Base-by-base conservation (phyloP, 2,113 vertebrate genomes). In the Theristicus caerulescens region DNA sequence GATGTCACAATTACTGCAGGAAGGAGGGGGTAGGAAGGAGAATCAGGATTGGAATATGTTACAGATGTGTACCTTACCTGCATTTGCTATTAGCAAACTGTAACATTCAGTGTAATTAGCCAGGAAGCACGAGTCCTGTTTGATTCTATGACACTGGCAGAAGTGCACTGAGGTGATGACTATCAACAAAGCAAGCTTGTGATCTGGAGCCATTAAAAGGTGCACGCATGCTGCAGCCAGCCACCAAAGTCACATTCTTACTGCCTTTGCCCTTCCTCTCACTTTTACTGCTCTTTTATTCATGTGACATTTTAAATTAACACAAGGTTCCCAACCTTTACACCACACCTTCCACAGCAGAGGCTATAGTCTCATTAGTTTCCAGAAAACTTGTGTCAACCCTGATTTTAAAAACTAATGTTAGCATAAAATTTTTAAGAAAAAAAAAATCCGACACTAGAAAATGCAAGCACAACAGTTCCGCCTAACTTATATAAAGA, bases 171-270 rank as follows among this genome's bases (percentile, higher is more conserved):
- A 87, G 67, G 89, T 70, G 65, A 80, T 73, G 74, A 76, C 66
- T 86, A 16, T 29, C 71, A 86, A 88, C 20, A 89, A 67, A 73
- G 34, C 1, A 1, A 73, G 46, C 74, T 66, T 85, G 83, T 87
- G 77, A 89, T 54, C 40, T 36, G 62, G 20, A 90, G 58, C 38
- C 6, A 54, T 57, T 88, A 73, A 82, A 82, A 88, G 83, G 82
- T 47, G 49, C 0, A 1, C 58, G 66, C 46, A 59, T 25, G 38
- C 54, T 2, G 0, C 55, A 89, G 54, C 32, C 91, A 89, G 52
- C 34, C 72, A 78, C 59, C 78, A 88, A 93, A 94, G 93, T 90
- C 94, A 95, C 89, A 87, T 85, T 96, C 81, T 34, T 80, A 18
- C 3, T 40, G 84, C 91, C 38, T 80, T n/a, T 88, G 84, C 61